A percentile compares a stretch with the other conserved stretches of the same genome.
Evolutionary conservation across 2,113 vertebrate species (phyloP).

Genomic region (Tautogolabrus adspersus): DNA sequence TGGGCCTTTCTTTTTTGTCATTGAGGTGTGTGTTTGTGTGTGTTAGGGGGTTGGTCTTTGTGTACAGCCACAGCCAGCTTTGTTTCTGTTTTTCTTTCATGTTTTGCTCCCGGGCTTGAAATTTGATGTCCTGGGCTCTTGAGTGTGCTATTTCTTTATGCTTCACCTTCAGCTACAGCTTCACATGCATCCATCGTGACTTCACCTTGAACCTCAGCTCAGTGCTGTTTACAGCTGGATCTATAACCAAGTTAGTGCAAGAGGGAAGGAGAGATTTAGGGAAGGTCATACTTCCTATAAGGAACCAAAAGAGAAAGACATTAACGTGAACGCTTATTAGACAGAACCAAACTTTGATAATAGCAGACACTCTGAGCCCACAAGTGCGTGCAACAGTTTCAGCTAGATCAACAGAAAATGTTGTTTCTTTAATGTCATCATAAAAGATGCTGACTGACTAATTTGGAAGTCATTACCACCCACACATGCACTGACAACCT

Average conservation of each 20-base stretch:
- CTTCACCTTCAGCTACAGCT: constrained; percentile 29
- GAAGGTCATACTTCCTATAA: not conserved
- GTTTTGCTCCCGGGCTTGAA: constrained; percentile 52
- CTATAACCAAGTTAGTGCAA: constrained; percentile 11
- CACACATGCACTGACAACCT: constrained; percentile 40
- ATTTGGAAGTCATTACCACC: constrained; percentile 55
- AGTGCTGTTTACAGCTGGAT: not conserved
- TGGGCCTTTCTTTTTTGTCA: constrained; percentile 27
- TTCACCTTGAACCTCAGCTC: constrained; percentile 45
- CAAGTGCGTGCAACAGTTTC: constrained; percentile 38
- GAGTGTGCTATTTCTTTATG: constrained; percentile 29
- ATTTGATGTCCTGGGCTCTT: constrained; percentile 36
- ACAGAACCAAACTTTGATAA: not conserved
- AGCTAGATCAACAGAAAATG: constrained; percentile 60
- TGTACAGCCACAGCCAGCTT: constrained; percentile 17
- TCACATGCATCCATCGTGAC: constrained; percentile 20
- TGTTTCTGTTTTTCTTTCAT: constrained; percentile 9
- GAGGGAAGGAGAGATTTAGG: constrained; percentile 17
- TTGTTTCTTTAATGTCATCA: constrained; percentile 68
- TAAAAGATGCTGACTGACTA: constrained; percentile 78
- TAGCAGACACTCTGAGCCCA: constrained; percentile 20
- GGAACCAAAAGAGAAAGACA: constrained; percentile 5
- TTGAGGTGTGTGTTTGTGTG: constrained; percentile 28
- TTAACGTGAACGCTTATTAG: constrained; percentile 25
- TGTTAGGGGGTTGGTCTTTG: constrained; percentile 12